Evolutionary conservation across 2,113 vertebrate genomes (phyloP), one percentile per base, ranked within the genome.

Genomic region (Poecilia latipinna): DNA sequence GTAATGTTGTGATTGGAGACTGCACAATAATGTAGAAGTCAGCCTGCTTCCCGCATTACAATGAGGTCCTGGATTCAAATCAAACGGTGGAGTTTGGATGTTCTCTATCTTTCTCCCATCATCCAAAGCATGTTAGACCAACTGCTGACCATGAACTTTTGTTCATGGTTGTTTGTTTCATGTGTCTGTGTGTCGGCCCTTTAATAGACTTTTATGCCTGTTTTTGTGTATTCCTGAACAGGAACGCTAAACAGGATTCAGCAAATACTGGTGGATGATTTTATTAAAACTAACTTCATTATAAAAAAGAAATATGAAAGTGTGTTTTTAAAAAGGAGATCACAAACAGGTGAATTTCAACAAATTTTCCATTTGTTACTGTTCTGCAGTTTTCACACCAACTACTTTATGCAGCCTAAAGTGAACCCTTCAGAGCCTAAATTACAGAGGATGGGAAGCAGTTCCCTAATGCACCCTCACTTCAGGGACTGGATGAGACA

Each of bases 401-500:
- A 35, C n/a, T 24, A 33, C 28, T 51, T 19, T 15, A 57, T 60
- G 67, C 29, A 42, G 65, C 68, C 37, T 42, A 75, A 61, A 72
- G 71, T 61, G 74, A 57, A 57, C 51, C n/a, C 22, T 10, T n/a
- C n/a, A n/a, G 24, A 57, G 51, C 61, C 29, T 60, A 60, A 61
- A 39, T 80, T 8, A 65, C 39, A 42, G 61, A 76, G 74, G 72
- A 83, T 0, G 44, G 72, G 80, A 83, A 75, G 64, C 78, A 19
- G 71, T 61, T 68, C 69, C 72, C 67, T 54, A 63, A 74, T 42
- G 64, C 31, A 62, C 28, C 78, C 44, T 75, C 65, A 7, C 68
- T 83, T 72, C 4, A 65, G 61, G 60, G 66, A 35, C 66, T 68
- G 42, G 22, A 31, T 73, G 81, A 83, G 74, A 75, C 83, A 79